These are phyloP conservation scores for Euthynnus affinis DNA, from an alignment of 2,797 vertebrate species.

Conservation along the genomic window DNA sequence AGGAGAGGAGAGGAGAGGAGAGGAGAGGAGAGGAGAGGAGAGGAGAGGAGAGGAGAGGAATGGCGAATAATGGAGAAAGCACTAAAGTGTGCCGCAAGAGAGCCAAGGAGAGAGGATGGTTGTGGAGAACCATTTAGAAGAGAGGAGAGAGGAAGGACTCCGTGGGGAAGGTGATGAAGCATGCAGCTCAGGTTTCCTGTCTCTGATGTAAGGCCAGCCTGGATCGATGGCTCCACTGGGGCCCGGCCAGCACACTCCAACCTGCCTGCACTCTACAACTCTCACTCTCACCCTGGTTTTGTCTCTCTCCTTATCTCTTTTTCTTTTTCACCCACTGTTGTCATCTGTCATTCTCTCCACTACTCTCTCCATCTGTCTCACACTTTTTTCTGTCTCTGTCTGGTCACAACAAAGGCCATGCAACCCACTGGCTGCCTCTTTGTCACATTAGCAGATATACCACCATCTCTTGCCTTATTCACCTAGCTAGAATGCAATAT, in stretches of 20 bases:
- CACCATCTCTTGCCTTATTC: neutral
- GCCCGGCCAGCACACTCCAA: slow-evolving; percentile 78
- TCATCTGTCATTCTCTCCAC: slow-evolving; percentile 60
- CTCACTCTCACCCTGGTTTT: slow-evolving; percentile 67
- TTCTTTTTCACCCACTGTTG: slow-evolving; percentile 61
- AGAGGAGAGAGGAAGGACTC: slow-evolving; percentile 75
- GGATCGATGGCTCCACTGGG: slow-evolving; percentile 86
- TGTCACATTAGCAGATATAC: slow-evolving; percentile 11
- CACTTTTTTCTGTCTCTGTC: neutral
- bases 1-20: slow-evolving; percentile 32
- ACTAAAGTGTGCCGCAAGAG: slow-evolving; percentile 23
- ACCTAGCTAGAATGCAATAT: neutral
- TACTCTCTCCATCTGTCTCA: slow-evolving; percentile 31
- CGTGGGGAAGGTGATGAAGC: slow-evolving; percentile 85
- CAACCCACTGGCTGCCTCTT: slow-evolving; percentile 1
- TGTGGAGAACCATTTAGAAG: slow-evolving; percentile 55
- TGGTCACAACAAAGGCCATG: slow-evolving; percentile 28
- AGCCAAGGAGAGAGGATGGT: slow-evolving; percentile 53
- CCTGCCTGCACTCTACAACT: slow-evolving; percentile 71
- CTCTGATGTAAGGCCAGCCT: slow-evolving; percentile 85
- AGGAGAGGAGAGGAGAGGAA: slow-evolving; percentile 13
- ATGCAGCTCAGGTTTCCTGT: slow-evolving; percentile 85
- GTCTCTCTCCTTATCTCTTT: slow-evolving; percentile 67
- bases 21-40: slow-evolving; percentile 27
- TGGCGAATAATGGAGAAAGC: slow-evolving; percentile 2